A percentile compares a stretch with the other conserved stretches of the same genome.
phyloP scores from a whole-genome alignment of 2,888 invertebrate genomes.

The Argynnis bischoffii region DNA sequence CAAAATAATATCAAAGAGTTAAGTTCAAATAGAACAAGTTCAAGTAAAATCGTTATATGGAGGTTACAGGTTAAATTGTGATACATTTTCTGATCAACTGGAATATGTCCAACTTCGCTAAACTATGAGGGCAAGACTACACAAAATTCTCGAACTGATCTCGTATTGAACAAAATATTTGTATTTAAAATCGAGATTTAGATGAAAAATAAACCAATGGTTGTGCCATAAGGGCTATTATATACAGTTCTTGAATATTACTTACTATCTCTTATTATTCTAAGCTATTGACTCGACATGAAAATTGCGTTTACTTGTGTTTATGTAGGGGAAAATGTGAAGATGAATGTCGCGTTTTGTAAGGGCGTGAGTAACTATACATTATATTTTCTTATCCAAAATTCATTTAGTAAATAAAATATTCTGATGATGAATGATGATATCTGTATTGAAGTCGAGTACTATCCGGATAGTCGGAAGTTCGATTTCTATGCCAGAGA shows the following conservation, averaged over 20 bases:
- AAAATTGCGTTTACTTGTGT: conserved; percentile 79
- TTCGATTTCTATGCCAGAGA: too few relatives aligned
- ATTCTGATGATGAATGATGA: too few relatives aligned
- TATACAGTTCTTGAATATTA: conserved; percentile 76
- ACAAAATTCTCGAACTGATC: conserved; percentile 12
- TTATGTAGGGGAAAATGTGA: conserved; percentile 69
- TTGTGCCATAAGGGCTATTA: conserved; percentile 54
- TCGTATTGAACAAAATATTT: conserved; percentile 3
- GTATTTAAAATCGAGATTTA: conserved; percentile 24
- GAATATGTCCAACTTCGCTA: conserved; percentile 35
- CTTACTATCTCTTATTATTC: conserved; percentile 80
- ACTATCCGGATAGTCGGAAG: too few relatives aligned
- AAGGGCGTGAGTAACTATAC: conserved; percentile 9
- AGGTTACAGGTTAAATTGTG: conserved; percentile 39
- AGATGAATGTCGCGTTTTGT: conserved; percentile 21
- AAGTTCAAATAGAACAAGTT: conserved; percentile 28
- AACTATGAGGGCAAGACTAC: conserved; percentile 30
- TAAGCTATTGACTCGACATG: conserved; percentile 79
- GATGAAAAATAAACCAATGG: conserved; percentile 37
- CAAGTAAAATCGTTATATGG: conserved; percentile 28
- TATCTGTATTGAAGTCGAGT: too few relatives aligned
- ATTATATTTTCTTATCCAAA: neutral
- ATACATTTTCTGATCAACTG: conserved; percentile 41
- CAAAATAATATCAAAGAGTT: conserved; percentile 13
- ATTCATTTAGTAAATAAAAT: neutral